These are phyloP conservation scores for Euphydryas editha DNA, from an alignment of 2,888 invertebrate genomes.

Conservation along the genomic window DNA sequence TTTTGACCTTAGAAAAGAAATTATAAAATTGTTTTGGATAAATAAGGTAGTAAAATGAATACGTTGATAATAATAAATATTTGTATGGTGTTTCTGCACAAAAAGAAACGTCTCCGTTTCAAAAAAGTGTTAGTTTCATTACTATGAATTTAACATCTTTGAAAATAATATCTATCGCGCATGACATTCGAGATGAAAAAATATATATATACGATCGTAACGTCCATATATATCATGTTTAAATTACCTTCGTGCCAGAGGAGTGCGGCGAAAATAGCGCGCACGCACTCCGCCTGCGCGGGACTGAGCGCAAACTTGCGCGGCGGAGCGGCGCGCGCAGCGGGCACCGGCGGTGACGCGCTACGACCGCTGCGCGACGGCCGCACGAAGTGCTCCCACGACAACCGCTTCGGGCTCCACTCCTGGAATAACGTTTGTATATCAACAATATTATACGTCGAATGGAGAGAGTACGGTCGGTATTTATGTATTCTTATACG, in stretches of 20 bases:
- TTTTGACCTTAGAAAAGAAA: not conserved
- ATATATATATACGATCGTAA: no score
- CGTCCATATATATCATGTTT: no score
- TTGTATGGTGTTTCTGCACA: no score
- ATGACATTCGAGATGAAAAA: no score
- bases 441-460: no score
- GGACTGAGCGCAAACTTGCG: slow-evolving; percentile 94
- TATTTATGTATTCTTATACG: not conserved
- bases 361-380: slow-evolving; percentile 70
- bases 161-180: no score
- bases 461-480: not conserved
- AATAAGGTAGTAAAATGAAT: no score
- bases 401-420: slow-evolving; percentile 36
- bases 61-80: no score
- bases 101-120: no score
- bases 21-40: no score
- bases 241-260: slow-evolving; percentile 96
- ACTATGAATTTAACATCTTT: no score
- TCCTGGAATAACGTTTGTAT: not conserved
- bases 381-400: slow-evolving; percentile 50
- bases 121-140: no score
- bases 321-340: slow-evolving; percentile 85
- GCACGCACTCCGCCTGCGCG: slow-evolving; percentile 94
- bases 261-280: slow-evolving; percentile 98
- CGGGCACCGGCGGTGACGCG: slow-evolving; percentile 69